Evolutionary conservation across 2,797 vertebrate genomes (phyloP), one percentile per base, ranked within the genome.

Genomic region (Anas bahamensis): DNA sequence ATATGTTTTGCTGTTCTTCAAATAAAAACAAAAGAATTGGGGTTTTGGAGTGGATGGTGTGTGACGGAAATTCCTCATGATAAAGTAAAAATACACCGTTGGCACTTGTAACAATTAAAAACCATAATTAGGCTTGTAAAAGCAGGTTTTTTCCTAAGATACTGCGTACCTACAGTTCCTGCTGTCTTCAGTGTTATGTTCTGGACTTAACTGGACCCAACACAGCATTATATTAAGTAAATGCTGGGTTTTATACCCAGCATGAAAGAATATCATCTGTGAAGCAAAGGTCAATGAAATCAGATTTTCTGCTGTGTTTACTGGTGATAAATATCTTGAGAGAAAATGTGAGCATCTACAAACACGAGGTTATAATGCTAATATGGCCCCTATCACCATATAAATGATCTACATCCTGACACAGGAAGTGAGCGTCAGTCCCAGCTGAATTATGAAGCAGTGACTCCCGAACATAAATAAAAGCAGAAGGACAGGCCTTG

Each of bases 401-500:
- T 91, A 92, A 95, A 95, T 1, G 77, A 86, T 89, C 89, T 92
- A 83, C 17, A 77, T 94, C 94, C 95, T 95, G 92, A 95, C 94
- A 94, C 7, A 42, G 91, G 94, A 96, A 95, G 90, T 84, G 94
- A 94, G 89, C 61, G 44, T 11, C 87, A 65, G 90, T 18, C 87
- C 74, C 74, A 52, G 64, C 79, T 82, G 89, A 94, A 93, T 94
- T 89, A 94, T 23, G 2, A 88, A 71, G 13, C 64, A 93, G 72
- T 82, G 94, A 94, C 90, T 91, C 94, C 91, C 85, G 69, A 74
- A 79, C 26, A 90, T 84, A 96, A 96, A 97, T 88, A 94, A 89
- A 92, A 93, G 81, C 75, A 72, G 92, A 74, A 83, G 81, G 85
- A 89, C 89, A 42, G 39, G 88, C 64, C 53, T 56, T 72, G 78